Base-by-base conservation (phyloP, 2,888 invertebrate species). In the Drosophila mimica region DNA sequence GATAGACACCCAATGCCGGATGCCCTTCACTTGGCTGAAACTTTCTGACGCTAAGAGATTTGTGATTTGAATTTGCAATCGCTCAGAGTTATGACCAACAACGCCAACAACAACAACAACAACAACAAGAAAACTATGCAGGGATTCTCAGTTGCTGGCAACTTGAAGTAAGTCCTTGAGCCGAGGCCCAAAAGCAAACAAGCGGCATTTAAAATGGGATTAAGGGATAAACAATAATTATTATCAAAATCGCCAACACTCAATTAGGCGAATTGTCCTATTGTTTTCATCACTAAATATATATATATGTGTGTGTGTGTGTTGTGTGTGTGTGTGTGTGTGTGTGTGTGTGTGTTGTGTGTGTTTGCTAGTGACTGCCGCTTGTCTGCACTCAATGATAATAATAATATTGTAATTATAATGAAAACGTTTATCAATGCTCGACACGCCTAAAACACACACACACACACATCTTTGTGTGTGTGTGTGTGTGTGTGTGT, bases 331-430 rank as follows among this genome's bases (percentile, higher is more conserved):
- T 43, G 31, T 38, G 28, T 31, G 7, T 38, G 17, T 31, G 17
- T n/a, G n/a, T n/a, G 13, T 17, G 13, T 54, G 49, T 25, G 40
- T 46, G 38, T 51, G 48, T 57, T 25, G 64, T 46, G 59, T 51
- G 66, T 33, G 25, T 25, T 40, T 30, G 25, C 36, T 20, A 36
- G 36, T 40, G 28, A 53, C n/a, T 70, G 51, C 46, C 17, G 66
- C 48, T 38, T 78, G 76, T 58, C 60, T 64, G 74, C 62, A 54
- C 40, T 67, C 59, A 70, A 70, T 69, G 82, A 73, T 78, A 80
- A 81, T 77, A 82, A 77, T 80, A 82, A 80, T 78, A 72, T 70
- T 83, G 76, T 88, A 76, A 85, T 85, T 82, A 74, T 84, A 79
- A 89, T 88, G 82, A 77, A 89, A 87, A 74, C 70, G 81, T 84